Conservation (phyloP, 1,140 invertebrate species). For the Aphidius ervi region DNA sequence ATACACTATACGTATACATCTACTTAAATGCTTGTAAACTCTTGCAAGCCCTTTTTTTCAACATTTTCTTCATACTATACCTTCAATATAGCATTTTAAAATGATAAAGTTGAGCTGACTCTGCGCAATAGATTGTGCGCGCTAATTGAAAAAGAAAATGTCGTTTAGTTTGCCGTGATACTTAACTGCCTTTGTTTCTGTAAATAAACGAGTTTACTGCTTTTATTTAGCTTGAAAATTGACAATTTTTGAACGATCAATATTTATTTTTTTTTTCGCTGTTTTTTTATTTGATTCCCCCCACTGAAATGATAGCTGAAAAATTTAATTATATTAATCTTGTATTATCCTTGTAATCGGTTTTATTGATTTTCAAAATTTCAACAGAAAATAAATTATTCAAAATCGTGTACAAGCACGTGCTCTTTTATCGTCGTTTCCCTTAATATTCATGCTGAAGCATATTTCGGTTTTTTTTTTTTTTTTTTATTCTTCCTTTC, state of each 20-base stretch:
- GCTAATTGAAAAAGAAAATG: background rate
- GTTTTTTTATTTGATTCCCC: background rate
- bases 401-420: no score
- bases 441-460: no score
- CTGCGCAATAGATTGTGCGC: conserved; percentile 11
- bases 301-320: background rate
- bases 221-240: no score
- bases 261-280: no score
- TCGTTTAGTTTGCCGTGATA: background rate
- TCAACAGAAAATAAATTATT: no score
- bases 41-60: background rate
- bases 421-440: no score
- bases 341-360: conserved; percentile 7
- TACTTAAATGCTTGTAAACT: background rate
- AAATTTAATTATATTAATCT: background rate
- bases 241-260: no score
- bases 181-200: conserved; percentile 8
- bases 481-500: no score
- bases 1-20: no score
- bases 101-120: background rate
- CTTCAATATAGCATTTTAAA: conserved; percentile 1
- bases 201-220: background rate
- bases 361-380: no score
- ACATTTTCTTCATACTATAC: conserved; percentile 7
- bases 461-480: no score